Base-by-base conservation (phyloP, 1,140 invertebrate genomes). In the Apis laboriosa region DNA sequence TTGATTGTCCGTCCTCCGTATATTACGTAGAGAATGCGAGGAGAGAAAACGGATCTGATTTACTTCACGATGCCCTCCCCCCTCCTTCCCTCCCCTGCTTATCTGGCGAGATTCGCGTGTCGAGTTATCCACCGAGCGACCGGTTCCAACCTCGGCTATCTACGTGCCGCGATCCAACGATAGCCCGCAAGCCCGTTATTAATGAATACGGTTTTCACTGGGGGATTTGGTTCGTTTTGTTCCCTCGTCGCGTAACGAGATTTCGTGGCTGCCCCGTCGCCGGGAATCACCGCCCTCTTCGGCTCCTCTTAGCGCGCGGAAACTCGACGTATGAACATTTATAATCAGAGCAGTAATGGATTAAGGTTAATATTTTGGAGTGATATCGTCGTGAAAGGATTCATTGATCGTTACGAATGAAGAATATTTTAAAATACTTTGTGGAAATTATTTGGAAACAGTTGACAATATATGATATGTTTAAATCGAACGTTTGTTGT, bases 171-270 rank as follows among this genome's bases (percentile, higher is more conserved):
- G 86, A 88, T 85, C 83, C 86, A 84, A 85, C 71, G 87, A 88
- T 88, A 88, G 28, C 75, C 51, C 79, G 83, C 71, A 72, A 43
- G 84, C 80, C 86, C 86, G 83, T 88, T 88, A 88, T 88, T 88
- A 88, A 88, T 88, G 86, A 84, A 87, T 80, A 84, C 86, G 66
- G 76, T 88, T 88, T 88, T 88, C 87, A 85, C 63, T 21, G 79
- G 67, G 83, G 76, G 85, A 34, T 34, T 83, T 83, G 77, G 76
- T 77, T 43, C 64, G 74, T 85, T 88, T 85, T 87, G 76, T 67
- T 84, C 67, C 43, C 53, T 72, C 28, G 53, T 51, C 28, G 13
- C 53, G 70, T 84, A 84, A 80, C 76, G 68, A 75, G 83, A 81
- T 79, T 84, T 80, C 78, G 64, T 60, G 17, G 13, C 56, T 24